These are phyloP conservation scores for Acanthaster planci DNA, from an alignment of 35 echinoderm and acorn worm genomes.

Conservation along the genomic window DNA sequence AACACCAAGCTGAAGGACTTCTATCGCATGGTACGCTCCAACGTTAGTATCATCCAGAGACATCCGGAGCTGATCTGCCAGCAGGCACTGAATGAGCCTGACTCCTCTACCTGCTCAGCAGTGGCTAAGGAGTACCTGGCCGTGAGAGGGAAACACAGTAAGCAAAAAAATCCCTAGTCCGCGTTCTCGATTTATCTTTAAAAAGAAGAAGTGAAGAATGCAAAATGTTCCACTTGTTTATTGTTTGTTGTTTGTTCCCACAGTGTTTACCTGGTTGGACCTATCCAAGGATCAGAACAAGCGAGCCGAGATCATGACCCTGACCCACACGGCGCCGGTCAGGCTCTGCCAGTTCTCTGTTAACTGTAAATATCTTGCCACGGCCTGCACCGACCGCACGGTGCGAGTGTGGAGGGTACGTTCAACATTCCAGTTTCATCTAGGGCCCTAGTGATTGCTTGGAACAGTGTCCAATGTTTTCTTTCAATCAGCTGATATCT, in stretches of 20 bases:
- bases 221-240: too few species aligned
- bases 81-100: constrained; percentile 88
- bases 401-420: constrained; percentile 87
- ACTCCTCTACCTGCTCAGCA: constrained; percentile 61
- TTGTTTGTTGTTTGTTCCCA: constrained; percentile 2
- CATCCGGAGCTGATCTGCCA: constrained; percentile 85
- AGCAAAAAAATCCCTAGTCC: neutral
- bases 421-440: too few species aligned
- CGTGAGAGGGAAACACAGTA: constrained; percentile 32
- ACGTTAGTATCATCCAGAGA: constrained; percentile 58
- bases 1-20: constrained; percentile 60
- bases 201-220: too few species aligned
- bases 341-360: constrained; percentile 60
- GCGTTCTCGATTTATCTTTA: too few species aligned
- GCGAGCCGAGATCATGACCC: constrained; percentile 85
- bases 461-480: too few species aligned
- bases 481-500: too few species aligned
- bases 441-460: too few species aligned
- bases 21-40: constrained; percentile 79
- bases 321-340: constrained; percentile 73
- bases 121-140: constrained; percentile 66
- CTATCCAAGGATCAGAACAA: constrained; percentile 75
- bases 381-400: constrained; percentile 57
- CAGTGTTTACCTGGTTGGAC: constrained; percentile 73
- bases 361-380: constrained; percentile 61